A percentile compares a stretch with the other conserved stretches of the same genome.
Evolutionary conservation across 2,888 invertebrate species (phyloP).

Genomic region (Timema podura): DNA sequence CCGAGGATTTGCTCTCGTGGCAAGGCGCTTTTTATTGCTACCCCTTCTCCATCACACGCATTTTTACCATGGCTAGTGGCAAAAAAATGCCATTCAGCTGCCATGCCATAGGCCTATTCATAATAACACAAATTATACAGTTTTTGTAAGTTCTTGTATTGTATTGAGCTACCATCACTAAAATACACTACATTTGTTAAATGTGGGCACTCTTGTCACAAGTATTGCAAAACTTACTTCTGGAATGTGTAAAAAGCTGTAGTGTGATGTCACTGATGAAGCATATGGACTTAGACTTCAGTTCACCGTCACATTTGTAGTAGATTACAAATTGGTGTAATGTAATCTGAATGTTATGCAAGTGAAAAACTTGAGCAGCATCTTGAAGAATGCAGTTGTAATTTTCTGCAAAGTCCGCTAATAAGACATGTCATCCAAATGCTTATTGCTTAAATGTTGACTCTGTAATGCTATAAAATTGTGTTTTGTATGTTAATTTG

Average conservation of each 20-base stretch:
- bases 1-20: constrained; percentile 7
- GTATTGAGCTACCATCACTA: constrained; percentile 6
- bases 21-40: not conserved
- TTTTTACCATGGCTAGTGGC: constrained; percentile 11
- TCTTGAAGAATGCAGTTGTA: constrained; percentile 22
- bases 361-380: constrained; percentile 23
- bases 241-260: constrained; percentile 9
- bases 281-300: constrained; percentile 14
- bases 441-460: constrained; percentile 8
- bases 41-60: not conserved
- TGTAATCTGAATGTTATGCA: constrained; percentile 21
- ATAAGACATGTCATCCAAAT: not conserved
- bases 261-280: not conserved
- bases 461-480: not conserved
- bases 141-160: not conserved
- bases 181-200: constrained; percentile 1
- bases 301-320: constrained; percentile 7
- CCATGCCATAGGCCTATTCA: not conserved
- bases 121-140: not conserved
- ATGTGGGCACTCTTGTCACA: not conserved
- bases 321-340: constrained; percentile 19
- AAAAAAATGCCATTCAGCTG: constrained; percentile 6
- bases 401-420: constrained; percentile 24
- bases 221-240: constrained; percentile 1
- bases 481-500: not conserved